These are phyloP conservation scores for Archegozetes longisetosus DNA, from an alignment of 1,140 invertebrate species.

Conservation along the genomic window DNA sequence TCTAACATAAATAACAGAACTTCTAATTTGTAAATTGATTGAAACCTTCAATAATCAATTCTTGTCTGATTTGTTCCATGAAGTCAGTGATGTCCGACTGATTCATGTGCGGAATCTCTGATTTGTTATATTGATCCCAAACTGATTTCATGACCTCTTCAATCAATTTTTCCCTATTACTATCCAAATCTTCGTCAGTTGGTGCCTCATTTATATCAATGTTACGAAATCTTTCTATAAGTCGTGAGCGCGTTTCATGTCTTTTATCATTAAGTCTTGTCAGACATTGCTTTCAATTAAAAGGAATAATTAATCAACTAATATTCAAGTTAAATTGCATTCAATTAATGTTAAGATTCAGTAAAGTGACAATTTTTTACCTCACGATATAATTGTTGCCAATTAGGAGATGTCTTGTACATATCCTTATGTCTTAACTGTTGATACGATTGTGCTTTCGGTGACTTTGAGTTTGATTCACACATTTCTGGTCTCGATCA, in stretches of 20 bases:
- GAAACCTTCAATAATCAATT: background rate
- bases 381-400: background rate
- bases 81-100: background rate
- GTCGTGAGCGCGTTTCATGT: background rate
- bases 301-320: background rate
- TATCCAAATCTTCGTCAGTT: background rate
- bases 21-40: background rate
- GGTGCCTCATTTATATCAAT: background rate
- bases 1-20: background rate
- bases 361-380: background rate
- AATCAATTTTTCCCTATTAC: background rate
- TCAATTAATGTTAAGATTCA: too few species aligned
- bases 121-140: background rate
- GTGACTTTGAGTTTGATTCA: background rate
- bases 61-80: background rate
- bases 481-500: background rate
- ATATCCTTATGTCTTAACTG: background rate
- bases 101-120: background rate
- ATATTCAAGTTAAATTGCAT: too few species aligned
- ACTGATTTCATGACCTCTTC: background rate
- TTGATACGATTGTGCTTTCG: background rate
- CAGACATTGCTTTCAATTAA: background rate
- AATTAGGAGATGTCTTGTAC: background rate
- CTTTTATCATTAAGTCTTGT: background rate
- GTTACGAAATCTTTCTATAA: background rate